phyloP scores from a whole-genome alignment of 2,113 vertebrate species.

The Elanus axillaris region DNA sequence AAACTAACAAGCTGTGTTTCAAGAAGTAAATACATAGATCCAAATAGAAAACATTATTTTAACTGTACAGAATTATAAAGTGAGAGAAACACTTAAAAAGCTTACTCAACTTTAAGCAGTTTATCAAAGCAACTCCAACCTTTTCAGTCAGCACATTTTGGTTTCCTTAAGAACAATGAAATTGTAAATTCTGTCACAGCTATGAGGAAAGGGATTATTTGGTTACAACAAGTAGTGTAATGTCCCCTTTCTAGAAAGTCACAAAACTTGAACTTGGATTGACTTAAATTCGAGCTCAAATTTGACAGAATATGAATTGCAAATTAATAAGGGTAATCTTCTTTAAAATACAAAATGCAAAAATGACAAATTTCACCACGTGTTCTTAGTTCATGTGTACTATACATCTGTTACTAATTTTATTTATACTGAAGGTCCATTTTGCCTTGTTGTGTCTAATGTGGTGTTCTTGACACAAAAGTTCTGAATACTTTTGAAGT shows the following conservation, averaged over 20 bases:
- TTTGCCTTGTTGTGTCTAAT: neutral
- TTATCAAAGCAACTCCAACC: constrained; percentile 26
- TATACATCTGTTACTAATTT: neutral
- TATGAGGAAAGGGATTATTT: neutral
- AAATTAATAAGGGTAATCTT: neutral
- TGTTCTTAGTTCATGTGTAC: neutral
- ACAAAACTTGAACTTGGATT: neutral
- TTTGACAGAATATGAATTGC: neutral
- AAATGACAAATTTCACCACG: neutral
- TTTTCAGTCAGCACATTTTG: constrained; percentile 20
- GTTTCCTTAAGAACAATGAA: constrained; percentile 6
- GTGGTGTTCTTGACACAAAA: neutral
- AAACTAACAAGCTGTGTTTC: neutral
- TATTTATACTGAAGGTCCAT: neutral
- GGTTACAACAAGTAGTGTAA: neutral
- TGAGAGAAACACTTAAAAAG: constrained; percentile 9
- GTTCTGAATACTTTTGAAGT: neutral
- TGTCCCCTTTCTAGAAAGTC: neutral
- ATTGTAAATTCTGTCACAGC: neutral
- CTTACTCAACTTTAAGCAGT: constrained; percentile 24
- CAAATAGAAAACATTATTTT: neutral
- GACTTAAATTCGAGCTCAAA: neutral
- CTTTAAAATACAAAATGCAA: neutral
- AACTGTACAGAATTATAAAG: neutral
- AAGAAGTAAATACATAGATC: neutral